A percentile compares a stretch with the other conserved stretches of the same genome.
phyloP scores from a whole-genome alignment of 1,140 invertebrate species.

The Rhopalosiphum padi region DNA sequence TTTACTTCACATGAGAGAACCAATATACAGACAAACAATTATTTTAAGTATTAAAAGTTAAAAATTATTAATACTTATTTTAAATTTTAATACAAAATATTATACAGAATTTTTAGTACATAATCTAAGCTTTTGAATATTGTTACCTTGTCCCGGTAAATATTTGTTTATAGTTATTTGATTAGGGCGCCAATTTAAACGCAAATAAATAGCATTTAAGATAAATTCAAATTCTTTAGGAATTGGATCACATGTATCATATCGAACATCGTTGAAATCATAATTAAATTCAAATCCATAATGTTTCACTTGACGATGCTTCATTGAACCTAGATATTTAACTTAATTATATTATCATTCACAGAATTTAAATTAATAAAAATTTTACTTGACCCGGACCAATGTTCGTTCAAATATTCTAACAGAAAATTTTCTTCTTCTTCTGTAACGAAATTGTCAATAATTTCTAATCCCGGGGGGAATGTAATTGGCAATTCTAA shows the following conservation, averaged over 20 bases:
- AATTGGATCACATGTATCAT: conserved; percentile 72
- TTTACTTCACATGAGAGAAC: too few relatives aligned
- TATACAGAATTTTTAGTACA: background rate
- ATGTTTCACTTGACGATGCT: conserved; percentile 89
- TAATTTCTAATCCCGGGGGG: conserved; percentile 77
- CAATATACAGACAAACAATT: too few relatives aligned
- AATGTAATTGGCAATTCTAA: conserved; percentile 61
- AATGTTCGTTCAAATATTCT: conserved; percentile 65
- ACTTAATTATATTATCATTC: conserved; percentile 56
- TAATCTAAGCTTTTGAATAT: background rate
- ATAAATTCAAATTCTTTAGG: conserved; percentile 76
- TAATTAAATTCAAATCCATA: conserved; percentile 95
- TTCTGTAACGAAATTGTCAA: conserved; percentile 77
- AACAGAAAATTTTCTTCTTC: conserved; percentile 77
- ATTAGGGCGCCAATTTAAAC: conserved; percentile 71
- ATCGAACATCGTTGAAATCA: conserved; percentile 82
- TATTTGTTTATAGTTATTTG: conserved; percentile 95
- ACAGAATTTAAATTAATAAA: conserved; percentile 13
- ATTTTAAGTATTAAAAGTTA: too few relatives aligned
- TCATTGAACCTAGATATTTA: conserved; percentile 68
- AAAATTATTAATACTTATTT: background rate
- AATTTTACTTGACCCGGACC: conserved; percentile 29
- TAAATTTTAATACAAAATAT: background rate
- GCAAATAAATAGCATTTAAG: conserved; percentile 64
- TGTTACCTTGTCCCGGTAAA: conserved; percentile 84